A percentile compares a stretch with the other conserved stretches of the same genome.
Evolutionary conservation across 2,113 vertebrate genomes (phyloP).

Genomic region (Polypterus bichir): DNA sequence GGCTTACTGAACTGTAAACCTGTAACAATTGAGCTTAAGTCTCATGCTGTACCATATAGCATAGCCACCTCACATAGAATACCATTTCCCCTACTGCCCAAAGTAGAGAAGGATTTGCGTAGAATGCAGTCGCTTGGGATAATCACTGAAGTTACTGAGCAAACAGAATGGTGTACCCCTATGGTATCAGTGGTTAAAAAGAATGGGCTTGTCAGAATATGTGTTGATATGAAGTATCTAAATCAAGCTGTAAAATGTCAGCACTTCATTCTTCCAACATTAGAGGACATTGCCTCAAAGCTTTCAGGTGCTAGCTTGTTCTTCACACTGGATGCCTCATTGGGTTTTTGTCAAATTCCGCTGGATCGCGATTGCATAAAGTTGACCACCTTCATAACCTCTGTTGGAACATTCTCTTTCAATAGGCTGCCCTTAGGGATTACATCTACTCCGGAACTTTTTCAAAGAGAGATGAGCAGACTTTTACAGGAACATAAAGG

Average conservation of each 20-base stretch:
- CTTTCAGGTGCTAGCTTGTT: background rate
- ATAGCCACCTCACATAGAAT: background rate
- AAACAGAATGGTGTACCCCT: background rate
- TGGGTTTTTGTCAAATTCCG: no score
- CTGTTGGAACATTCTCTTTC: background rate
- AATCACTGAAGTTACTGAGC: no score
- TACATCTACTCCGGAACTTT: background rate
- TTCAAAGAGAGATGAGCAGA: slow-evolving; percentile 4
- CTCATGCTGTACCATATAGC: background rate
- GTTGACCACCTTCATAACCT: no score
- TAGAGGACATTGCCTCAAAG: slow-evolving; percentile 6
- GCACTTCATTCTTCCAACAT: slow-evolving; percentile 7
- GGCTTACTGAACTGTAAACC: background rate
- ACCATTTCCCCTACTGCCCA: background rate
- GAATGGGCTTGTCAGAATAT: background rate
- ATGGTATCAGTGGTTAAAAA: slow-evolving; percentile 6
- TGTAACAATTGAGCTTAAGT: background rate
- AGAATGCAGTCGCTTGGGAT: slow-evolving; percentile 5
- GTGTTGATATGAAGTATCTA: slow-evolving; percentile 8
- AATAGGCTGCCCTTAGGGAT: background rate
- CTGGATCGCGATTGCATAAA: no score
- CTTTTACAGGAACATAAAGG: background rate
- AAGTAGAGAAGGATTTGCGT: slow-evolving; percentile 4
- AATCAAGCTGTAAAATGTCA: slow-evolving; percentile 12
- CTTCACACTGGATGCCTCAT: no score